These are phyloP conservation scores for Meandrusa payeni DNA, from an alignment of 2,888 invertebrate species.

Conservation along the genomic window DNA sequence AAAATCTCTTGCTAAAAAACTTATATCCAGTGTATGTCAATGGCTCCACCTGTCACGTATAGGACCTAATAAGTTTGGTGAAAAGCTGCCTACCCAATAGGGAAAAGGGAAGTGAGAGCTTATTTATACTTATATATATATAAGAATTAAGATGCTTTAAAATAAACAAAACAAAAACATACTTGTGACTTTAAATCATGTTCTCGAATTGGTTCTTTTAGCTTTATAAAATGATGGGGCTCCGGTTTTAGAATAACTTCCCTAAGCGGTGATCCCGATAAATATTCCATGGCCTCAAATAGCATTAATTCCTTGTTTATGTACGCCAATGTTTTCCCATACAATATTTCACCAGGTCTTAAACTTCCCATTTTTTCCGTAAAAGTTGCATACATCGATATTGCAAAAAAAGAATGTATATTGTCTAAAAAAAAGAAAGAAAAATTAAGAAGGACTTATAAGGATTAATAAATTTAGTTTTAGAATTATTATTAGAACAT, in stretches of 20 bases:
- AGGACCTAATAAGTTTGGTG: too few relatives aligned
- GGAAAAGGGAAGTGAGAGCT: too few relatives aligned
- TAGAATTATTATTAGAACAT: too few relatives aligned
- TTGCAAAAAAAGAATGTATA: slow-evolving; percentile 52
- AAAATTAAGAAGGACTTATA: too few relatives aligned
- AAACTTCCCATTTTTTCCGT: slow-evolving; percentile 55
- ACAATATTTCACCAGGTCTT: slow-evolving; percentile 51
- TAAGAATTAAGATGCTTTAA: not conserved
- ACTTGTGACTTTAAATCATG: slow-evolving; percentile 51
- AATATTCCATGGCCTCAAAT: slow-evolving; percentile 82
- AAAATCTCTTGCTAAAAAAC: too few relatives aligned
- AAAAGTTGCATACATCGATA: slow-evolving; percentile 58
- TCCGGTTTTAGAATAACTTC: slow-evolving; percentile 81
- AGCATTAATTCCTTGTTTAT: slow-evolving; percentile 76
- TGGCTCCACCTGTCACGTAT: too few relatives aligned
- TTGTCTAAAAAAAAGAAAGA: slow-evolving; percentile 49
- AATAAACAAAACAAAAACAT: slow-evolving; percentile 24
- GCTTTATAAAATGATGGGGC: slow-evolving; percentile 55
- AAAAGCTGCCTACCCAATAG: too few relatives aligned
- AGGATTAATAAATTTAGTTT: too few relatives aligned
- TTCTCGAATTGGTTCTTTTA: slow-evolving; percentile 27
- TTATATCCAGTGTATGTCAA: too few relatives aligned
- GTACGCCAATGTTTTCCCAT: slow-evolving; percentile 49
- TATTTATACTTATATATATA: too few relatives aligned
- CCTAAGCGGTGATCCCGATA: slow-evolving; percentile 81